Base-by-base conservation (phyloP, 1,140 invertebrate genomes). In the Globodera ellingtonae region DNA sequence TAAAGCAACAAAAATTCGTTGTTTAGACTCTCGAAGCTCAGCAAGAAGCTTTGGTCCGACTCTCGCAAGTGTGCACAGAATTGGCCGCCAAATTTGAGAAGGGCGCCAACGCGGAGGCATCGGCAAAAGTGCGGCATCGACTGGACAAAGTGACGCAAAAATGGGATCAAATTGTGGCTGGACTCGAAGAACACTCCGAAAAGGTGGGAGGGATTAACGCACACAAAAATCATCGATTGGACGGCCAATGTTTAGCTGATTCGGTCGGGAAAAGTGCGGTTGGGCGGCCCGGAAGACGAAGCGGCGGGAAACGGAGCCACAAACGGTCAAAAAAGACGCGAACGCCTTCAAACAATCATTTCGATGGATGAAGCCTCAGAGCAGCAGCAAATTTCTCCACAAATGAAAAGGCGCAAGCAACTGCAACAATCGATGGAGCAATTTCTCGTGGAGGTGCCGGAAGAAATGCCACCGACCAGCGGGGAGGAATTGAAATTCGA, bases 121-220 rank as follows among this genome's bases (percentile, higher is more conserved):
- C 77, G n/a, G 24, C 46, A 15, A 79, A 79, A 65, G 24, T 79
- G n/a, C 46, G 35, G 44, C 62, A 65, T 4, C 56, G 46, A 73
- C 46, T 77, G 13, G 85, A 88, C 52, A 66, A 75, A 13, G 74
- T 89, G n/a, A 87, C 88, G 48, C 81, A 89, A 44, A 67, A 77
- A 44, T 87, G 88, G 86, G 88, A 88, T 62, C 81, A 87, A 72
- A 81, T 88, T 50, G 86, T 88, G 3, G 84, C 81, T 15, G 50
- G 85, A 62, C 73, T 88, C 7, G 87, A 88, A 65, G 86, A 89
- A 71, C 85, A 89, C 35, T 84, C 86, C 13, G 85, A 89, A 75
- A 84, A 81, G 72, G 87, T 88, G 8, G 46, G 73, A 44, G 6
- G 67, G 15, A 5, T 3, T 13, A 62, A 62, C 13, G 5, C 13